Evolutionary conservation across 1,140 invertebrate species (phyloP).

Genomic region (honey bee (Apis mellifera)): Amel_HAv3.1 CM009932.2:5381001-5381500

Average conservation of each 20-base stretch:
- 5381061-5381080: neutral
- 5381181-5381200: neutral
- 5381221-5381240: too few relatives aligned
- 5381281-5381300: neutral
- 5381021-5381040: neutral
- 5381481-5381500: conserved; percentile 18
- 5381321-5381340: conserved; percentile 25
- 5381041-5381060: neutral
- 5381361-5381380: conserved; percentile 42
- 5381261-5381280: neutral
- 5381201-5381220: neutral
- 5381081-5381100: neutral
- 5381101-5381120: neutral
- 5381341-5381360: conserved; percentile 38
- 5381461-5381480: neutral
- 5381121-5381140: too few relatives aligned
- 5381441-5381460: neutral
- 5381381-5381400: conserved; percentile 42
- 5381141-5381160: neutral
- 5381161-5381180: neutral
- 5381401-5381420: conserved; percentile 47
- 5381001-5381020: too few relatives aligned
- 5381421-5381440: conserved; percentile 1
- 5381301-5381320: conserved; percentile 34
- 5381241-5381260: neutral